Base-by-base conservation (phyloP, 2,888 invertebrate genomes). In the Mactromeris polynyma region DNA sequence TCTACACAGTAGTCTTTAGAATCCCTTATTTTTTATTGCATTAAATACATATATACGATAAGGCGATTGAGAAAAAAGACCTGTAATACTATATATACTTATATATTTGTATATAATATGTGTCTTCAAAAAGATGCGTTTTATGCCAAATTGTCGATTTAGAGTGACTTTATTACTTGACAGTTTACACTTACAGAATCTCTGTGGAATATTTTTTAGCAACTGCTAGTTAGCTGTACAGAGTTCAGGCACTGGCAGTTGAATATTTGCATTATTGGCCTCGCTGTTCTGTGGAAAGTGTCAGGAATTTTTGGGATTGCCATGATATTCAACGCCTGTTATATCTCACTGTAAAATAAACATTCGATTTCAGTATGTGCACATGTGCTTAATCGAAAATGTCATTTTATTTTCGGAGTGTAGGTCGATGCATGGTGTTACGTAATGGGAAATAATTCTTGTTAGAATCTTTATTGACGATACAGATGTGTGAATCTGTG, bases 351-450 rank as follows among this genome's bases (percentile, higher is more conserved):
- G 19, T 73, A 73, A 73, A 73, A 73, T 73, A 73, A 73, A 73
- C 36, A 73, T 73, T 33, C 36, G 73, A 73, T 73, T 33, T 73
- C 21, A 36, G 36, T 33, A 19, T 73, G 19, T 73, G 73, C 73
- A 73, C 36, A 33, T 73, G 73, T 73, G 73, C 73, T 73, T 73
- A 36, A 73, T 73, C 36, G 73, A 73, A 73, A 73, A 73, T 73
- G 73, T 73, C 73, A 73, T 73, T 36, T 73, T 73, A 73, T 33
- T 73, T 36, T 36, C 7, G 33, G 36, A 73, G 36, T 19, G 31
- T 73, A 73, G 19, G 19, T 11, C 33, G 73, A 19, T 73, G 33
- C 17, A 73, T 64, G 58, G n/a, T 64, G n/a, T 64, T 64, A 64
- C 26, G 58, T 64, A 21, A 64, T 26, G n/a, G n/a, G 58, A 64